These are phyloP conservation scores for Anthopleura sola DNA, from an alignment of 64 coral and sea anemone genomes.

Conservation along the genomic window DNA sequence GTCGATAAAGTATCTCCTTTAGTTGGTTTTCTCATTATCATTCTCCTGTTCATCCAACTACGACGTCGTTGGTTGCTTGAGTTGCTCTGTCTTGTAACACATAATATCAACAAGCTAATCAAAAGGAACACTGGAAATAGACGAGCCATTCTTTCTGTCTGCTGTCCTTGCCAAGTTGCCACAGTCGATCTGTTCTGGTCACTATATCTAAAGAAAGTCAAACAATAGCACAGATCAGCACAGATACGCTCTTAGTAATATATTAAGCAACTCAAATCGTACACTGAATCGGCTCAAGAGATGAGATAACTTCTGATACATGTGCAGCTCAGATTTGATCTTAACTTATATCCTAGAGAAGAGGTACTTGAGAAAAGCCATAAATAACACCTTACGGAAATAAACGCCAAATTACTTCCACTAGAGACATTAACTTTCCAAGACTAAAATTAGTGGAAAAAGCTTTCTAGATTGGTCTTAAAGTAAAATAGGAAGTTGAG, in stretches of 20 bases:
- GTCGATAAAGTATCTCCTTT: not conserved
- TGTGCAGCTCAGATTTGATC: not conserved
- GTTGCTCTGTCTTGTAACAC: not conserved
- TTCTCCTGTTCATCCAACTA: not conserved
- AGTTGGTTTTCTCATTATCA: not conserved
- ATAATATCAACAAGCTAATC: not conserved
- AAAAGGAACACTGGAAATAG: not conserved
- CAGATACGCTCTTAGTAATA: too few species aligned
- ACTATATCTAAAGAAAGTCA: not conserved
- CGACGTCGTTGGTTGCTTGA: not conserved
- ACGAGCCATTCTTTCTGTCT: not conserved
- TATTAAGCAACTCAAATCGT: too few species aligned
- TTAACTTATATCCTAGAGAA: not conserved
- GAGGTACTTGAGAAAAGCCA: not conserved
- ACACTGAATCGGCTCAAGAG: too few species aligned
- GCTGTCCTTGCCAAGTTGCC: not conserved
- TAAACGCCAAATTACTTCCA: slow-evolving; percentile 1
- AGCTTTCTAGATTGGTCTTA: slow-evolving; percentile 3
- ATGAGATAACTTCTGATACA: not conserved
- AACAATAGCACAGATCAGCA: too few species aligned
- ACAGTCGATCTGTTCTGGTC: not conserved
- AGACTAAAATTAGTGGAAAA: not conserved
- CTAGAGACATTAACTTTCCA: not conserved
- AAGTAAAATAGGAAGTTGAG: slow-evolving; percentile 7
- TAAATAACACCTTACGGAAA: not conserved